These are phyloP conservation scores for Metopolophium dirhodum DNA, from an alignment of 1,140 invertebrate species.

Conservation along the genomic window DNA sequence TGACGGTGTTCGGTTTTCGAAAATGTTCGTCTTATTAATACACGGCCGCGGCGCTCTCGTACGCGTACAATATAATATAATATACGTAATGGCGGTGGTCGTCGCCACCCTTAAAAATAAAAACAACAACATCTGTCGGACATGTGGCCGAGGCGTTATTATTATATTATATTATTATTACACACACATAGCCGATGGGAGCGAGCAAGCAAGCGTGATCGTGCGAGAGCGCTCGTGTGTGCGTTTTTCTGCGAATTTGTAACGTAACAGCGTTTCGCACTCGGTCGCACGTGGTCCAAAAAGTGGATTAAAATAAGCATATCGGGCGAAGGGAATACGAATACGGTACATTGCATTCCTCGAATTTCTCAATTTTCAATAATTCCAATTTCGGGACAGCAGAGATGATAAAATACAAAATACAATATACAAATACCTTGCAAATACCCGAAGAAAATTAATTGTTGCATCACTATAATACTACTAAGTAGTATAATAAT, in stretches of 20 bases:
- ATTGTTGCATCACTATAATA: neutral
- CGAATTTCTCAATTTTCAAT: neutral
- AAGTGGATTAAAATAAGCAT: neutral
- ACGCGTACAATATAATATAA: neutral
- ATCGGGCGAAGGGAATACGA: neutral
- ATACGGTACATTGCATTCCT: neutral
- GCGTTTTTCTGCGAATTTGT: neutral
- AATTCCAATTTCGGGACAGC: too few species aligned
- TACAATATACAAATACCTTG: too few species aligned
- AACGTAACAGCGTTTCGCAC: neutral
- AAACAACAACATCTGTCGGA: constrained; percentile 35
- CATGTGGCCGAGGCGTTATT: constrained; percentile 11
- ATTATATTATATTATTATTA: neutral
- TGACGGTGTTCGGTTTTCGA: neutral
- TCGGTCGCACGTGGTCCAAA: neutral
- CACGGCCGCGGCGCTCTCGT: neutral
- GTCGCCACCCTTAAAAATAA: constrained; percentile 34
- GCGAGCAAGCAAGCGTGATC: neutral
- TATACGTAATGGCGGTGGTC: neutral
- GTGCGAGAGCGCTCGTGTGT: too few species aligned
- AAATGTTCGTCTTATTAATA: neutral
- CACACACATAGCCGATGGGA: neutral
- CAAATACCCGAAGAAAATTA: neutral
- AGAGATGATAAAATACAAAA: too few species aligned
- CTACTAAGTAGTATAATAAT: too few species aligned